Percentiles rank a stretch among this genome's conserved stretches.
These are phyloP conservation scores for Nasonovia ribisnigri DNA, from an alignment of 2,888 invertebrate genomes.

Conservation along the genomic window DNA sequence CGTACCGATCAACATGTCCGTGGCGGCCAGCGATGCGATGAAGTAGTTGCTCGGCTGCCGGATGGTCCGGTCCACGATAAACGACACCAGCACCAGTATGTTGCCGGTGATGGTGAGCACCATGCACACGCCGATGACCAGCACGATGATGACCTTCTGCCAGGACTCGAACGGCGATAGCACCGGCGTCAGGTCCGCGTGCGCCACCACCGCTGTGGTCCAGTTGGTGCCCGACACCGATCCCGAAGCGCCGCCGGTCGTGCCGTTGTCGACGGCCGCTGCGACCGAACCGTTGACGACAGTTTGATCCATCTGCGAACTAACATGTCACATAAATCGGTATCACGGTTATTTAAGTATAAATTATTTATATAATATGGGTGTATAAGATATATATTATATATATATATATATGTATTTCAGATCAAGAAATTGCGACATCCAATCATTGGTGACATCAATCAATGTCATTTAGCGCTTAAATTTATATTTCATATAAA, in stretches of 20 bases:
- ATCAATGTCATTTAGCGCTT: neutral
- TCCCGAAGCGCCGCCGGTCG: neutral
- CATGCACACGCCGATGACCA: conserved; percentile 88
- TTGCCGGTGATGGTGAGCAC: conserved; percentile 95
- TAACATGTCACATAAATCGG: neutral
- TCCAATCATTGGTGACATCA: no score
- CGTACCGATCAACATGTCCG: conserved; percentile 96
- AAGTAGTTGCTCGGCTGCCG: conserved; percentile 99
- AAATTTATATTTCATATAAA: neutral
- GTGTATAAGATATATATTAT: neutral
- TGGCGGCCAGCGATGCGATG: conserved; percentile 97
- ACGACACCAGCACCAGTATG: conserved; percentile 93
- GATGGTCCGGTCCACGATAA: conserved; percentile 92
- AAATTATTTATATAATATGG: neutral
- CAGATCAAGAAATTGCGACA: neutral
- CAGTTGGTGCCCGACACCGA: conserved; percentile 24
- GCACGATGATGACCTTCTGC: conserved; percentile 90
- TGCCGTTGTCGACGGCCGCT: conserved; percentile 6
- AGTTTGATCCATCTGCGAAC: conserved; percentile 55
- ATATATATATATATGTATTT: neutral
- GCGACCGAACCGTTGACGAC: conserved; percentile 24
- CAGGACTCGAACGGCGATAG: conserved; percentile 89
- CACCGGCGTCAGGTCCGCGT: conserved; percentile 72
- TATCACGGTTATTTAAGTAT: neutral
- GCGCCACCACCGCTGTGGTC: conserved; percentile 20